Conservation (phyloP, 2,888 invertebrate species). For the Nineta flava region DNA sequence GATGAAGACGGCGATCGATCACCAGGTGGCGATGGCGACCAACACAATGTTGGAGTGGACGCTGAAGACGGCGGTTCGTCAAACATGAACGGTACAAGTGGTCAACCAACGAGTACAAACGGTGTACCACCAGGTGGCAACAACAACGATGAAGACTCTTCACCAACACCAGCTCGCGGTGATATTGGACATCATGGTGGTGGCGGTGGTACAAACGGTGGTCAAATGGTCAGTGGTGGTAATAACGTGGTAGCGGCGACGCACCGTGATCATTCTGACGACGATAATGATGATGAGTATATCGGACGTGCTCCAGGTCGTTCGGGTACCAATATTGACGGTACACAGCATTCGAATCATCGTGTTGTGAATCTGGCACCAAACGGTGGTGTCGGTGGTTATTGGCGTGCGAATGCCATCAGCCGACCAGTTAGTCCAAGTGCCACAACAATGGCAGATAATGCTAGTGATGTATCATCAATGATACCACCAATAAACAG, state of each 20-base stretch:
- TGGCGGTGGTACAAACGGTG: conserved; percentile 19
- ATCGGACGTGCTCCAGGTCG: conserved; percentile 14
- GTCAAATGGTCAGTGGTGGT: conserved; percentile 13
- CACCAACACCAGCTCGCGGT: conserved; percentile 30
- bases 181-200: conserved; percentile 16
- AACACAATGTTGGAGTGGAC: conserved; percentile 14
- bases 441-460: conserved; percentile 34
- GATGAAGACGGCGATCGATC: conserved; percentile 28
- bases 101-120: conserved; percentile 25
- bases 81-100: conserved; percentile 24
- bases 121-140: conserved; percentile 27
- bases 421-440: conserved; percentile 32
- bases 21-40: conserved; percentile 24
- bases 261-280: background rate
- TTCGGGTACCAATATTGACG: conserved; percentile 12
- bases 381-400: conserved; percentile 31
- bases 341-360: conserved; percentile 14
- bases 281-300: conserved; percentile 13
- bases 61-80: conserved; percentile 18
- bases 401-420: conserved; percentile 32
- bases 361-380: conserved; percentile 33
- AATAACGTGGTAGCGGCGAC: conserved; percentile 16
- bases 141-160: conserved; percentile 20
- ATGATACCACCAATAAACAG: conserved; percentile 35
- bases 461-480: conserved; percentile 37